These are phyloP conservation scores for Amblyornis subalaris DNA, from an alignment of 2,113 vertebrate genomes.

Conservation along the genomic window DNA sequence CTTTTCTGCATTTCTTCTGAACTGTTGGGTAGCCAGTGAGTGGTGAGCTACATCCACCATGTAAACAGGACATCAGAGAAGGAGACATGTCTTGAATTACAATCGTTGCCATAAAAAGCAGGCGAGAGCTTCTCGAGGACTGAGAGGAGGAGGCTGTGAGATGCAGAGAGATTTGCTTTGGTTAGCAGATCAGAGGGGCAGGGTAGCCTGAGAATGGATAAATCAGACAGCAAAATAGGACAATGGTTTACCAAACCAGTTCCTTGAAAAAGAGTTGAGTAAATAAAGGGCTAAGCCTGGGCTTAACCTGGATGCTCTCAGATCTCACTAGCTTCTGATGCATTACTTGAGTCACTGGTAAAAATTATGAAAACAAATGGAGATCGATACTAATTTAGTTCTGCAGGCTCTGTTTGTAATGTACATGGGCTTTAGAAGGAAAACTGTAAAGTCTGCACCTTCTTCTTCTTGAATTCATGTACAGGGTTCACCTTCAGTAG, in stretches of 20 bases:
- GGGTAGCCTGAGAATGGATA: background rate
- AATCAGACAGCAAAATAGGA: background rate
- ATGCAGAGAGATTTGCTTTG: background rate
- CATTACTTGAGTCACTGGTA: background rate
- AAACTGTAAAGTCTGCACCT: background rate
- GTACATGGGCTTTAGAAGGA: background rate
- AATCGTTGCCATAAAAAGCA: rapidly evolving
- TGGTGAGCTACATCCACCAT: background rate
- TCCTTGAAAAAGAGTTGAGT: background rate
- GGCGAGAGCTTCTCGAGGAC: rapidly evolving
- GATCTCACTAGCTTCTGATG: background rate
- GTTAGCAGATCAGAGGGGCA: background rate
- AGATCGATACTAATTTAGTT: background rate
- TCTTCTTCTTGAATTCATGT: background rate
- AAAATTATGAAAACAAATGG: background rate
- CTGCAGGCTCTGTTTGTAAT: background rate
- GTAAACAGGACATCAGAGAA: background rate
- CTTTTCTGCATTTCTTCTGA: background rate
- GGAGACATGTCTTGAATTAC: background rate
- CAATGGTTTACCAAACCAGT: background rate
- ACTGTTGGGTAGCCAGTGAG: background rate
- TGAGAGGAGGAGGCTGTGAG: background rate
- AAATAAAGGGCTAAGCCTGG: background rate
- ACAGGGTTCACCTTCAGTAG: background rate
- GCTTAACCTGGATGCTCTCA: background rate